Evolutionary conservation across 1,140 invertebrate species (phyloP), one percentile per base, ranked within the genome.

Genomic region (Hyles euphorbiae): DNA sequence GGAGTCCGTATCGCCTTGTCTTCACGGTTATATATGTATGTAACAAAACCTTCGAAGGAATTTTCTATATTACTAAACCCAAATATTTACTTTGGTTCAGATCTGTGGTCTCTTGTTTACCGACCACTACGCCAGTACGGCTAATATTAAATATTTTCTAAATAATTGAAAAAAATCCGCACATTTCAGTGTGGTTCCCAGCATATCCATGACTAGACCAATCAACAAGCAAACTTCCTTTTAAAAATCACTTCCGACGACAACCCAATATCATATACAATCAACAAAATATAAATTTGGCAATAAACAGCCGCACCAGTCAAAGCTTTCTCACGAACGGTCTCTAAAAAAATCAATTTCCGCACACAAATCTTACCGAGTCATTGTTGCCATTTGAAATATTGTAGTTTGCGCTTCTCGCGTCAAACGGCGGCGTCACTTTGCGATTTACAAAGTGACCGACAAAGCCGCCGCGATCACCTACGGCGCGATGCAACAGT

Each of bases 281-380:
- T 51, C 56, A 43, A 49, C 49, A 40, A 9, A 34, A 22, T 32
- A 48, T 47, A 45, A 63, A 56, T 49, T 55, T 50, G 46, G 53
- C 54, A 47, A 58, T 52, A 11, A 55, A 62, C 49, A 53, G 59
- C 56, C 53, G 48, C 70, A 82, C 82, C 78, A 83, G 81, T 82
- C 83, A 83, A 81, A 78, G 73, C 71, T 79, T 85, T 85, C 84
- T 78, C 85, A 87, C 81, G 82, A 47, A 61, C 56, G 48, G 63
- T 46, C 61, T 50, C 73, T 63, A 80, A 85, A 87, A 86, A 88
- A 87, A 83, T 81, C 81, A 80, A 87, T 88, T 88, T 88, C 85
- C 85, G 85, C 81, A 88, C 79, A 88, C 85, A 85, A 87, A 86
- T 83, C 76, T 76, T 69, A 72, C 76, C 44, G 49, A 59, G 82